Conservation (phyloP, 1,140 invertebrate genomes). For the Rhyacophila brunnea region DNA sequence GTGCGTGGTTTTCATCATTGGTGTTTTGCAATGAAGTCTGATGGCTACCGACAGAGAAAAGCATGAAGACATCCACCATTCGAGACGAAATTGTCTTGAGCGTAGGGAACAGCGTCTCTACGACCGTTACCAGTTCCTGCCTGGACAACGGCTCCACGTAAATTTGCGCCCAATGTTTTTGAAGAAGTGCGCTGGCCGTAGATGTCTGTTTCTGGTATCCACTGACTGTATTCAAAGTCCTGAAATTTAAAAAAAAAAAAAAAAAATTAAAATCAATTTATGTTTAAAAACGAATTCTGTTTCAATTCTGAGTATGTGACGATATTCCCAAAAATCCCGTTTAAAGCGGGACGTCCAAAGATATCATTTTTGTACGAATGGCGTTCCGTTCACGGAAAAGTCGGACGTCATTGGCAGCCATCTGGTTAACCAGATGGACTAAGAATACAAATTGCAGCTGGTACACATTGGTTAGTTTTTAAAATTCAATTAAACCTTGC, state of each 20-base stretch:
- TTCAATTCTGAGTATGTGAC: no score
- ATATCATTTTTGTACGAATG: no score
- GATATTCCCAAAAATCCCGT: no score
- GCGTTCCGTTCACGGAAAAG: no score
- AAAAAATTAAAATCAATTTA: no score
- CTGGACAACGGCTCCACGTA: conserved; percentile 76
- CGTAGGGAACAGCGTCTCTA: conserved; percentile 68
- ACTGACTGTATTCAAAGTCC: conserved; percentile 56
- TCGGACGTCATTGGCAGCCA: no score
- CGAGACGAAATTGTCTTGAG: conserved; percentile 72
- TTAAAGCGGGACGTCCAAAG: no score
- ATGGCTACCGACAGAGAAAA: conserved; percentile 73
- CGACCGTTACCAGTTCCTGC: conserved; percentile 68
- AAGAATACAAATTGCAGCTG: no score
- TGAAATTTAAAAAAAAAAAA: conserved; percentile 50
- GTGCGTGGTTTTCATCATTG: conserved; percentile 37
- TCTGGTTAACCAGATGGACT: no score
- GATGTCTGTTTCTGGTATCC: conserved; percentile 66
- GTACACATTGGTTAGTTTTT: no score
- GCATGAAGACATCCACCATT: conserved; percentile 82
- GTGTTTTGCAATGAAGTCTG: conserved; percentile 48
- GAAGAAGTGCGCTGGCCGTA: conserved; percentile 63
- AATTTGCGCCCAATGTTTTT: conserved; percentile 81
- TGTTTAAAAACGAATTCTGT: no score
- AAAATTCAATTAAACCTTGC: no score